These are phyloP conservation scores for Lepetodrilus schrolli DNA, from an alignment of 2,888 invertebrate genomes.

Conservation along the genomic window DNA sequence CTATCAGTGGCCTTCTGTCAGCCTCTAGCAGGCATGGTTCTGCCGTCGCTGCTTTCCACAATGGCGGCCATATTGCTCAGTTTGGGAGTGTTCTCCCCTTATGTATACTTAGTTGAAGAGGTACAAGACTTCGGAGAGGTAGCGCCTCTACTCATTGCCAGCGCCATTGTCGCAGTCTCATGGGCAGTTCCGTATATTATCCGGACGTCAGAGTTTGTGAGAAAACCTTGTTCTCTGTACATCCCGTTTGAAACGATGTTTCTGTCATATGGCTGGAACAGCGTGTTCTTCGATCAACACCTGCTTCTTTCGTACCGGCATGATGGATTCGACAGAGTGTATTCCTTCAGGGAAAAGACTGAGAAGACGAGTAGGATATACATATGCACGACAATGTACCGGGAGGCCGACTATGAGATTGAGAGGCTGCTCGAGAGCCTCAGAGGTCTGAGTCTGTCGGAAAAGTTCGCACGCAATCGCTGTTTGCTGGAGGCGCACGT, in stretches of 20 bases:
- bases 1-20: conserved; percentile 46
- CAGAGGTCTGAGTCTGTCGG: conserved; percentile 34
- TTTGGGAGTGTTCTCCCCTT: conserved; percentile 30
- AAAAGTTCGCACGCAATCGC: conserved; percentile 38
- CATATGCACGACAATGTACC: conserved; percentile 51
- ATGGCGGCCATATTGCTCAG: conserved; percentile 43
- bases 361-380: conserved; percentile 39
- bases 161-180: conserved; percentile 38
- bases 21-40: conserved; percentile 45
- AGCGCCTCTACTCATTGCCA: conserved; percentile 33
- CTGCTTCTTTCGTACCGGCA: conserved; percentile 42
- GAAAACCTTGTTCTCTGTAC: conserved; percentile 35
- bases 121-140: conserved; percentile 45
- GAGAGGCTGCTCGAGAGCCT: conserved; percentile 46
- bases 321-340: conserved; percentile 39
- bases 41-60: conserved; percentile 53
- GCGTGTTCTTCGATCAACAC: conserved; percentile 48
- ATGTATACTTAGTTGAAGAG: conserved; percentile 40
- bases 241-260: conserved; percentile 45
- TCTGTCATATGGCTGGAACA: conserved; percentile 44
- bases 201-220: conserved; percentile 24
- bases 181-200: conserved; percentile 45
- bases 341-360: not conserved
- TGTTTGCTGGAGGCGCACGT: conserved; percentile 44
- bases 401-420: conserved; percentile 52